These are phyloP conservation scores for Phalanger gymnotis DNA, from an alignment of 2,797 vertebrate species.

Conservation along the genomic window DNA sequence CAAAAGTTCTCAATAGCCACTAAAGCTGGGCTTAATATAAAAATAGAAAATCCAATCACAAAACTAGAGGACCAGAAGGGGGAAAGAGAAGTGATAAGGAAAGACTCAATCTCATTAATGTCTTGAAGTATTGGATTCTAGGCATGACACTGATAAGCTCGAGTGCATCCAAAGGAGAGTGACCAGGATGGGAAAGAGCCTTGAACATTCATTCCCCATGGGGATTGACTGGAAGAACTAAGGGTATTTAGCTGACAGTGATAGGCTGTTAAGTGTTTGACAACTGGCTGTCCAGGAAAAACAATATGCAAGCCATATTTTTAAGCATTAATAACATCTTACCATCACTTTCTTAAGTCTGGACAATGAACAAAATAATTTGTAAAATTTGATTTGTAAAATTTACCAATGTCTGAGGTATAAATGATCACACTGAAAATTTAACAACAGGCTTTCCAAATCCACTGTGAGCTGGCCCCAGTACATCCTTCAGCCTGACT, in stretches of 20 bases:
- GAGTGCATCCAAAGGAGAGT: background rate
- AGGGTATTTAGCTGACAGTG: background rate
- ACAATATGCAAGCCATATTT: background rate
- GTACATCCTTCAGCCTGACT: background rate
- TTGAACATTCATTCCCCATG: background rate
- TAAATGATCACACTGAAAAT: background rate
- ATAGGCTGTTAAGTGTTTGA: background rate
- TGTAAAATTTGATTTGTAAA: background rate
- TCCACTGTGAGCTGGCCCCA: background rate
- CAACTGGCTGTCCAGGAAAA: background rate
- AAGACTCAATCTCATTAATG: background rate
- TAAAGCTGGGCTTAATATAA: background rate
- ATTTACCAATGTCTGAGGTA: background rate
- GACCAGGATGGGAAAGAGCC: background rate
- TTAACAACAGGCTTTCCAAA: background rate
- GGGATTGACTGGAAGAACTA: background rate
- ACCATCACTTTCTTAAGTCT: background rate
- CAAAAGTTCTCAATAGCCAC: background rate
- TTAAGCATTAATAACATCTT: background rate
- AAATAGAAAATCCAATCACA: background rate
- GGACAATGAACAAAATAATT: background rate
- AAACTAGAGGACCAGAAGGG: background rate
- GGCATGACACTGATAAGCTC: background rate
- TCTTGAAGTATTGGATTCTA: background rate
- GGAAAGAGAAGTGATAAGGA: background rate